phyloP scores from a whole-genome alignment of 2,113 vertebrate species.

The Gavia stellata region DNA sequence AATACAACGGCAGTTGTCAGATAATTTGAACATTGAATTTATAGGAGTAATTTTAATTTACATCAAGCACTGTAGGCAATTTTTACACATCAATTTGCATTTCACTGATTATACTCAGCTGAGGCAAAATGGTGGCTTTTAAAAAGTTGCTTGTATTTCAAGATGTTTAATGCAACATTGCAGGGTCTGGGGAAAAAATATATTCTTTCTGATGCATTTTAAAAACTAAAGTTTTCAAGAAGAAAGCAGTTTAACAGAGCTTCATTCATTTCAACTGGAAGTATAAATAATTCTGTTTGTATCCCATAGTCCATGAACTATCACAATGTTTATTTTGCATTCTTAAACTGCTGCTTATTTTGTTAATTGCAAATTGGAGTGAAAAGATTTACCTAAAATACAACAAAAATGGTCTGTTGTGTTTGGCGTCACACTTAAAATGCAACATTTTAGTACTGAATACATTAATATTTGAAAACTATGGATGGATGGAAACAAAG shows the following conservation, averaged over 20 bases:
- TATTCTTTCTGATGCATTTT: background rate
- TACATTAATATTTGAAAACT: background rate
- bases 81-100: conserved; percentile 40
- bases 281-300: background rate
- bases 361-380: background rate
- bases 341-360: background rate
- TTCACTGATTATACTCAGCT: conserved; percentile 24
- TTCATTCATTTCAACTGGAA: background rate
- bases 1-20: conserved; percentile 38
- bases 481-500: background rate
- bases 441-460: background rate
- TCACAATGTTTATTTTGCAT: background rate
- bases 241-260: background rate
- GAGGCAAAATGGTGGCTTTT: background rate
- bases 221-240: background rate
- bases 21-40: conserved; percentile 53
- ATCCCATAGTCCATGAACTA: background rate
- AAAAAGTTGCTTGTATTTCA: background rate
- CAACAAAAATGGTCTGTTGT: background rate
- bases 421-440: background rate
- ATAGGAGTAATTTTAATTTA: conserved; percentile 59
- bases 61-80: background rate
- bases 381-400: background rate
- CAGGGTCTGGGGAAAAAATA: background rate
- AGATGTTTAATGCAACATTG: background rate